Conservation (phyloP, 2,113 vertebrate genomes). For the Delphinus delphis region DNA sequence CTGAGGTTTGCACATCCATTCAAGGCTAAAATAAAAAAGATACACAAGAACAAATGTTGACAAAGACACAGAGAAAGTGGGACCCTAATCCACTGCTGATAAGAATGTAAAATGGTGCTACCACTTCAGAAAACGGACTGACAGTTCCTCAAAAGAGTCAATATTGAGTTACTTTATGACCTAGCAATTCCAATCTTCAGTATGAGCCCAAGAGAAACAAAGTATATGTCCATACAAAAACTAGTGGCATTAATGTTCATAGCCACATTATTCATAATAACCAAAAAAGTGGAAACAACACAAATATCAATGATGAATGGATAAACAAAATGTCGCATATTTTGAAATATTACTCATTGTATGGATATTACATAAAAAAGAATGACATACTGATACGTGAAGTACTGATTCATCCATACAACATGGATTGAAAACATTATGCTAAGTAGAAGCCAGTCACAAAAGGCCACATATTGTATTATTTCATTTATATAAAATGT, state of each 20-base stretch:
- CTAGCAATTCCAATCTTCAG: not conserved
- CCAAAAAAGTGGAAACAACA: not conserved
- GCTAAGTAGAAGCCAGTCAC: not conserved
- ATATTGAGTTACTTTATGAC: not conserved
- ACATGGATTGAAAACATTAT: not conserved
- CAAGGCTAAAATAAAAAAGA: not conserved
- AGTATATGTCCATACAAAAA: not conserved
- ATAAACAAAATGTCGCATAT: not conserved
- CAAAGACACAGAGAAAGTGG: not conserved
- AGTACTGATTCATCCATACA: not conserved
- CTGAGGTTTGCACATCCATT: no score
- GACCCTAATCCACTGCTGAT: not conserved
- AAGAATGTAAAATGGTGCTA: not conserved
- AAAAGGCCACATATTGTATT: not conserved
- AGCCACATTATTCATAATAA: not conserved
- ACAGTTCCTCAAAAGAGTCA: not conserved
- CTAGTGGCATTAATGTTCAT: not conserved
- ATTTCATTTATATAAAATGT: not conserved
- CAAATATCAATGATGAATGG: not conserved
- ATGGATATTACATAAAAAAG: not conserved
- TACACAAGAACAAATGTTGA: not conserved
- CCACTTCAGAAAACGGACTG: not conserved
- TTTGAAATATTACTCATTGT: not conserved
- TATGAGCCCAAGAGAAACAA: not conserved
- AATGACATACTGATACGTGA: not conserved